These are phyloP conservation scores for Emydocephalus ijimae DNA, from an alignment of 2,113 vertebrate genomes.

Conservation along the genomic window DNA sequence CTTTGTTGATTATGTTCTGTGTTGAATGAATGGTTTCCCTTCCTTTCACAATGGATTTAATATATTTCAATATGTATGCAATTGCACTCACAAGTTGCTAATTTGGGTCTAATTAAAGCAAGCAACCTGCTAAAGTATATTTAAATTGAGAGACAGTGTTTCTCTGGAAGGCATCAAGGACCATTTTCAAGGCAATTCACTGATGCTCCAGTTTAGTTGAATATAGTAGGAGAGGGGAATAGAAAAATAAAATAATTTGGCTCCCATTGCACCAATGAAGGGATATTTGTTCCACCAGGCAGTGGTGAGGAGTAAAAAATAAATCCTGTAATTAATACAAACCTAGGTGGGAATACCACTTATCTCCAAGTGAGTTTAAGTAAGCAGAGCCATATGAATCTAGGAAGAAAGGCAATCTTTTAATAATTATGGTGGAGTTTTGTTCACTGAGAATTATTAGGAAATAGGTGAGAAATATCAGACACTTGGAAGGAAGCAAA, in stretches of 20 bases:
- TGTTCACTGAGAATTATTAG: not conserved
- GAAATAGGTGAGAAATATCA: not conserved
- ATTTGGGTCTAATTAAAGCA: conserved; percentile 1
- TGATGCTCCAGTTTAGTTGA: not conserved
- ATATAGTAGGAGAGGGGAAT: not conserved
- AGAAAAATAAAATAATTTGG: not conserved
- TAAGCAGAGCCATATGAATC: not conserved
- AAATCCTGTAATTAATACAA: not conserved
- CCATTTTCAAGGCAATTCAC: not conserved
- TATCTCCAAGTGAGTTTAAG: not conserved
- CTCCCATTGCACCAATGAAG: not conserved
- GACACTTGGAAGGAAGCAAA: not conserved
- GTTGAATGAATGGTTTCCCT: not conserved
- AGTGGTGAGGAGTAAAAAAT: not conserved
- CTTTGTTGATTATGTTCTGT: not conserved
- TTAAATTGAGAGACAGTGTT: not conserved
- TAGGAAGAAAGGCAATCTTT: not conserved
- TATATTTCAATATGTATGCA: conserved; percentile 15
- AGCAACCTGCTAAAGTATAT: conserved; percentile 2
- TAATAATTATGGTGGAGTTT: not conserved
- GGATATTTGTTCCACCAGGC: not conserved
- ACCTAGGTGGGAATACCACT: not conserved
- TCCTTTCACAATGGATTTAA: not conserved
- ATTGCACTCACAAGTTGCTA: conserved; percentile 9
- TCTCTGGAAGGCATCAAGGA: not conserved